These are phyloP conservation scores for Mystacides longicornis DNA, from an alignment of 2,888 invertebrate genomes.

Conservation along the genomic window DNA sequence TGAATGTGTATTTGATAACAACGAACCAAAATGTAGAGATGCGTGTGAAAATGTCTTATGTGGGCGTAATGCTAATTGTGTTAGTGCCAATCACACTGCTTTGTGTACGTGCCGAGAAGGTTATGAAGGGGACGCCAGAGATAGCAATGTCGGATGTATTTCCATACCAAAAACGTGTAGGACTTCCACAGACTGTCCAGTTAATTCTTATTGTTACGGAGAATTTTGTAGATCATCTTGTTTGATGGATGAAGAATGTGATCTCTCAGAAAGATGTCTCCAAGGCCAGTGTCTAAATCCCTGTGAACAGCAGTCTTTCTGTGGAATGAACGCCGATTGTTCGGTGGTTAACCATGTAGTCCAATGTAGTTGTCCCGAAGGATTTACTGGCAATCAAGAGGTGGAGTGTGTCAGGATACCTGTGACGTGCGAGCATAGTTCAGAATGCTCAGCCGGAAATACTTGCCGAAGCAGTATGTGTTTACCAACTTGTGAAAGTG, in stretches of 20 bases:
- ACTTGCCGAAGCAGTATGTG: conserved; percentile 79
- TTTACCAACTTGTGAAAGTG: conserved; percentile 63
- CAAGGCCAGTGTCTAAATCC: conserved; percentile 78
- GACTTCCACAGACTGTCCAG: conserved; percentile 64
- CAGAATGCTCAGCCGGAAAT: conserved; percentile 64
- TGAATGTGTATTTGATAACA: conserved; percentile 64
- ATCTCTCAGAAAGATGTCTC: conserved; percentile 67
- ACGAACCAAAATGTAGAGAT: conserved; percentile 73
- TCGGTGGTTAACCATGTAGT: conserved; percentile 62
- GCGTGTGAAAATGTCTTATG: conserved; percentile 73
- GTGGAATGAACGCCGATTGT: conserved; percentile 80
- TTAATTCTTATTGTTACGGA: conserved; percentile 75
- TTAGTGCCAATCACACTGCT: conserved; percentile 65
- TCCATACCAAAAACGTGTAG: conserved; percentile 67
- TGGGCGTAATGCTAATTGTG: conserved; percentile 78
- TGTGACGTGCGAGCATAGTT: conserved; percentile 60
- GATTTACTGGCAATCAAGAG: conserved; percentile 78
- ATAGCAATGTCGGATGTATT: conserved; percentile 63
- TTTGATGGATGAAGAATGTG: conserved; percentile 71
- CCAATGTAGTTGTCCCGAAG: conserved; percentile 75
- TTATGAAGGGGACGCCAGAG: conserved; percentile 69
- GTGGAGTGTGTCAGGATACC: conserved; percentile 82
- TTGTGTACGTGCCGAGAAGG: conserved; percentile 73
- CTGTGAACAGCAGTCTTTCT: conserved; percentile 66
- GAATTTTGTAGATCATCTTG: conserved; percentile 76